Base-by-base conservation (phyloP, 2,797 vertebrate genomes). In the Sternarchorhynchus goeldii region DNA sequence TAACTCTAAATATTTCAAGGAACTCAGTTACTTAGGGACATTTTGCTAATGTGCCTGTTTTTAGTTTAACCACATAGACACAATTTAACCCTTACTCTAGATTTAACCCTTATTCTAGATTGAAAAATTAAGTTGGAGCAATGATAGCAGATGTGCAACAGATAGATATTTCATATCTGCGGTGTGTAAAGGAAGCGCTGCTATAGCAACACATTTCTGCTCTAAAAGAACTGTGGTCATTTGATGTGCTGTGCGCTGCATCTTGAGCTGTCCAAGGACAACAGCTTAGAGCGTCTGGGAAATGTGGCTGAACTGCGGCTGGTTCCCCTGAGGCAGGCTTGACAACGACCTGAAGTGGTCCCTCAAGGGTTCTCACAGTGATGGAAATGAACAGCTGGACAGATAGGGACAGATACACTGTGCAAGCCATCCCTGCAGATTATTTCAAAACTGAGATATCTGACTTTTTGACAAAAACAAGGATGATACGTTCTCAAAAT, bases 321-420 rank as follows among this genome's bases (percentile, higher is more conserved):
- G 74, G 85, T 93, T 4, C 71, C 91, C 5, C 70, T 25, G 90
- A 0, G 92, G 92, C 1, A 93, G 91, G 31, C 87, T 93, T 1
- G 91, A 93, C 21, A 91, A 92, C 1, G 84, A 89, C 3, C 84
- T 93, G 4, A 93, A 86, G 39, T 94, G 92, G 93, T 93, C 92
- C 1, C 93, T 93, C 71, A 94, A 93, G 84, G 89, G 93, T 75
- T 93, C 92, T 39, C 92, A 94, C 87, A 92, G 81, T 14, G 91
- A 94, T 14, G 88, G 91, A 2, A 92, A 93, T 5, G 92, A 91
- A 7, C 89, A 82, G 58, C 20, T 93, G 83, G 91, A 93, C 85
- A 69, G 86, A 21, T 71, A 76, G 0, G 91, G 25, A 25, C 25
- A 25, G 25, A 25, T 25, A 25, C 25, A 25, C 1, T 25, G 25